A percentile compares a stretch with the other conserved stretches of the same genome.
phyloP scores from a whole-genome alignment of 2,113 vertebrate species.

The Protomyctophum bolini region DNA sequence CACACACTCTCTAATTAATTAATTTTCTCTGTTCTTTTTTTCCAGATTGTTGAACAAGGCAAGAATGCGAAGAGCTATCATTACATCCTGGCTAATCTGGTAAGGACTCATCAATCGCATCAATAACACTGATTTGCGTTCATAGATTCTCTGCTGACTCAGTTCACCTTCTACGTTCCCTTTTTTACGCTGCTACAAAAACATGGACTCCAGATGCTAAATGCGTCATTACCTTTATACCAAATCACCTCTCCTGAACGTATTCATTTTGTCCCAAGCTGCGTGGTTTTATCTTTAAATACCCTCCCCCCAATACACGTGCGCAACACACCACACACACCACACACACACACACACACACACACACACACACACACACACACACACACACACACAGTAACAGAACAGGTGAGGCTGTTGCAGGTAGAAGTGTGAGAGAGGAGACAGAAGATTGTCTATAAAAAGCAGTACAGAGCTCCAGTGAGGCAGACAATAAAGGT shows the following conservation, averaged over 20 bases:
- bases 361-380: too few relatives aligned
- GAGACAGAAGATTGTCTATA: slow-evolving; percentile 9
- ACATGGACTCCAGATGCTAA: slow-evolving; percentile 4
- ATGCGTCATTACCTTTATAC: slow-evolving; percentile 37
- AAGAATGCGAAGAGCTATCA: slow-evolving; percentile 97
- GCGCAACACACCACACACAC: too few relatives aligned
- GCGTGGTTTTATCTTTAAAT: slow-evolving; percentile 34
- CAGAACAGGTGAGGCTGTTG: background rate
- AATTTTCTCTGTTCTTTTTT: slow-evolving; percentile 50
- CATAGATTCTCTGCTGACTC: background rate
- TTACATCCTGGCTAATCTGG: slow-evolving; percentile 98
- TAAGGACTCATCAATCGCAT: slow-evolving; percentile 74
- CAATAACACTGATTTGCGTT: background rate
- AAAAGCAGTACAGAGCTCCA: slow-evolving; percentile 34
- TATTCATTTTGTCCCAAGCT: slow-evolving; percentile 38
- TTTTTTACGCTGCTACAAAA: slow-evolving; percentile 17
- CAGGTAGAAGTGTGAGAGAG: slow-evolving; percentile 13
- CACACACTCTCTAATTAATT: background rate
- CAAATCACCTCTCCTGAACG: background rate
- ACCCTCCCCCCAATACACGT: background rate
- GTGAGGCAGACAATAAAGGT: slow-evolving; percentile 49
- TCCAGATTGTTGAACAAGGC: slow-evolving; percentile 91
- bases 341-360: too few relatives aligned
- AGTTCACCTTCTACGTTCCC: background rate
- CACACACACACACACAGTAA: background rate